A percentile compares a stretch with the other conserved stretches of the same genome.
Conservation (phyloP, 2,113 vertebrate species). For the Monopterus albus region DNA sequence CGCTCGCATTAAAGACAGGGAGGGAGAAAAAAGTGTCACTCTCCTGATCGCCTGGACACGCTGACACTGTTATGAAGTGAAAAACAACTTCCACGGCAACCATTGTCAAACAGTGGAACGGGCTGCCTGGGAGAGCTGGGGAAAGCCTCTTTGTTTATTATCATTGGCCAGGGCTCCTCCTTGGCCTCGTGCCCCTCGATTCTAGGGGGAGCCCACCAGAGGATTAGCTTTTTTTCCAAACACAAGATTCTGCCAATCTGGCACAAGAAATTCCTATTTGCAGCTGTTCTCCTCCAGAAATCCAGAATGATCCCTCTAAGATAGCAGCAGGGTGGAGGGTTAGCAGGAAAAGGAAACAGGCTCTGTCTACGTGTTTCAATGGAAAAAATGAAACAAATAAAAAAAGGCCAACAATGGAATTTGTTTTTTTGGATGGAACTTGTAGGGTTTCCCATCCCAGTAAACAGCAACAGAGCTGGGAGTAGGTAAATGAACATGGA, state of each 20-base stretch:
- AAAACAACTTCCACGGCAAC: slow-evolving; percentile 94
- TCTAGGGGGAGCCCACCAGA: slow-evolving; percentile 84
- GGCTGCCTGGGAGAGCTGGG: slow-evolving; percentile 86
- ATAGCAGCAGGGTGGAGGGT: slow-evolving; percentile 78
- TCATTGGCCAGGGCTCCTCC: slow-evolving; percentile 83
- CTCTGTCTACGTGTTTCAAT: slow-evolving; percentile 65
- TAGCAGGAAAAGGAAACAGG: slow-evolving; percentile 76
- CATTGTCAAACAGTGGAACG: slow-evolving; percentile 86
- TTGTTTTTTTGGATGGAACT: slow-evolving; percentile 80
- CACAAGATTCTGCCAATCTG: slow-evolving; percentile 84
- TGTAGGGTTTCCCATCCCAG: slow-evolving; percentile 87
- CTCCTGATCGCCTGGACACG: slow-evolving; percentile 75
- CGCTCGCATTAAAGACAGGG: slow-evolving; percentile 19
- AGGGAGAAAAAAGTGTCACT: slow-evolving; percentile 61
- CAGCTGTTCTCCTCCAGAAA: slow-evolving; percentile 85
- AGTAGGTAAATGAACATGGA: slow-evolving; percentile 70
- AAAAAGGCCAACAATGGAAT: slow-evolving; percentile 79
- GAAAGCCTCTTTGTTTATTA: slow-evolving; percentile 93
- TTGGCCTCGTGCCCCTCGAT: slow-evolving; percentile 82
- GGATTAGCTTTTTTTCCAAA: slow-evolving; percentile 84
- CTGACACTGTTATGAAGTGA: slow-evolving; percentile 89
- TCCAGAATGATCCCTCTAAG: slow-evolving; percentile 84
- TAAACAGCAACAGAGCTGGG: slow-evolving; percentile 86
- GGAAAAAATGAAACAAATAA: slow-evolving; percentile 86
- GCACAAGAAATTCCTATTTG: slow-evolving; percentile 81